Evolutionary conservation across 1,140 invertebrate species (phyloP).

Genomic region (Scaptomyza hsui): DNA sequence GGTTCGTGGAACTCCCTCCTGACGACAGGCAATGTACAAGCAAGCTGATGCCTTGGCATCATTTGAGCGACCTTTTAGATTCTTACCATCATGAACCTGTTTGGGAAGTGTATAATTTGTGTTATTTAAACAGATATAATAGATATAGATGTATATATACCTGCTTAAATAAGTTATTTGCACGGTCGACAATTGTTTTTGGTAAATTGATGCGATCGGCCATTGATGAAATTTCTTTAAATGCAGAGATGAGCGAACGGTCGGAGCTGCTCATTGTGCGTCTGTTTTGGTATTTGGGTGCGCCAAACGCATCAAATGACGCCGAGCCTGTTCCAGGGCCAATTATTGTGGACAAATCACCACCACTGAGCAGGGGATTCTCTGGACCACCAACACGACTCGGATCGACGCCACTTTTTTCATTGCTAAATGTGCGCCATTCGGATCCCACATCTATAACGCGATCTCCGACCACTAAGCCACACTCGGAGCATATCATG

Average conservation of each 20-base stretch:
- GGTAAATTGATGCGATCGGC: conserved; percentile 98
- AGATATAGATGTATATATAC: conserved; percentile 64
- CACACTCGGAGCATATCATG: conserved; percentile 99
- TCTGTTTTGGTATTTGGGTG: conserved; percentile 96
- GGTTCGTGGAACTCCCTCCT: conserved; percentile 98
- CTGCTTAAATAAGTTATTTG: conserved; percentile 98
- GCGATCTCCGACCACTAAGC: conserved; percentile 98
- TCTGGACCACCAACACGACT: conserved; percentile 99
- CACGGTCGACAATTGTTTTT: conserved; percentile 96
- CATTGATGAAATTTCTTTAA: conserved; percentile 98
- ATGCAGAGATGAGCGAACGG: conserved; percentile 96
- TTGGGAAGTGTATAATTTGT: no score
- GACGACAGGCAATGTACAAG: conserved; percentile 99
- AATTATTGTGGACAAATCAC: conserved; percentile 98
- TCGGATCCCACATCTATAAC: conserved; percentile 99
- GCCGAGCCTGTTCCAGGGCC: conserved; percentile 94
- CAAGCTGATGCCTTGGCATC: conserved; percentile 99
- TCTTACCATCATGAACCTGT: conserved; percentile 97
- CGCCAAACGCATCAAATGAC: conserved; percentile 91
- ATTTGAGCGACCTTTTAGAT: conserved; percentile 96
- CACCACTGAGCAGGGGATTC: conserved; percentile 97
- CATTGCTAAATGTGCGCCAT: conserved; percentile 99
- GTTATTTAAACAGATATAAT: no score
- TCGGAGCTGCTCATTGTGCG: conserved; percentile 97
- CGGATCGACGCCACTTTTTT: conserved; percentile 97